phyloP scores from a whole-genome alignment of 1,140 invertebrate species.

The Plutomurus gul region DNA sequence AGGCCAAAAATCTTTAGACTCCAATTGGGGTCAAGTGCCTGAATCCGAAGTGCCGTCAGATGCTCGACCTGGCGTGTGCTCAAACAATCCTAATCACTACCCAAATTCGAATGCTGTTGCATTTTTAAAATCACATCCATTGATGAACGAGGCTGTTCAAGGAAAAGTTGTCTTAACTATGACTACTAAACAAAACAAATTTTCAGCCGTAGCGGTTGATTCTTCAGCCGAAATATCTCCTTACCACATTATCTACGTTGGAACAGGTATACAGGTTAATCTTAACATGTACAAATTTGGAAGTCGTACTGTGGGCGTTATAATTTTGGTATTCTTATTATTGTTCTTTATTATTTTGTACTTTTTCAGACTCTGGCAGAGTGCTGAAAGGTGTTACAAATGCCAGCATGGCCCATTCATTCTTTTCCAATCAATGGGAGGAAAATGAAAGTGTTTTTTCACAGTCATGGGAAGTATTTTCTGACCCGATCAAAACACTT shows the following conservation, averaged over 20 bases:
- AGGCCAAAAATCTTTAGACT: conserved; percentile 85
- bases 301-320: neutral
- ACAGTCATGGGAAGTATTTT: conserved; percentile 51
- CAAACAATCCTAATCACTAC: conserved; percentile 83
- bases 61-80: conserved; percentile 83
- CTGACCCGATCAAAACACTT: conserved; percentile 49
- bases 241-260: conserved; percentile 92
- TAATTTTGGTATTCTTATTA: neutral
- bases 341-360: neutral
- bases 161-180: conserved; percentile 39
- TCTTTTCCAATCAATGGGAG: conserved; percentile 71
- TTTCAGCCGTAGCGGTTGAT: conserved; percentile 80
- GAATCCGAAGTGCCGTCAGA: conserved; percentile 69
- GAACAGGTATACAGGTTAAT: conserved; percentile 70
- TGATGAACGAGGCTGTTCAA: conserved; percentile 86
- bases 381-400: conserved; percentile 91
- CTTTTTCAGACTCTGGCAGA: conserved; percentile 77
- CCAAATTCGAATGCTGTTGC: conserved; percentile 80
- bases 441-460: conserved; percentile 60
- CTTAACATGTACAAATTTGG: neutral
- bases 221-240: conserved; percentile 79
- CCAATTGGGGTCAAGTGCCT: conserved; percentile 87
- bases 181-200: conserved; percentile 38
- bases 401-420: conserved; percentile 64
- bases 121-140: conserved; percentile 91